Percentiles rank a stretch among this genome's conserved stretches.
Evolutionary conservation across 2,888 invertebrate species (phyloP).

Genomic region (Leptothorax acervorum): DNA sequence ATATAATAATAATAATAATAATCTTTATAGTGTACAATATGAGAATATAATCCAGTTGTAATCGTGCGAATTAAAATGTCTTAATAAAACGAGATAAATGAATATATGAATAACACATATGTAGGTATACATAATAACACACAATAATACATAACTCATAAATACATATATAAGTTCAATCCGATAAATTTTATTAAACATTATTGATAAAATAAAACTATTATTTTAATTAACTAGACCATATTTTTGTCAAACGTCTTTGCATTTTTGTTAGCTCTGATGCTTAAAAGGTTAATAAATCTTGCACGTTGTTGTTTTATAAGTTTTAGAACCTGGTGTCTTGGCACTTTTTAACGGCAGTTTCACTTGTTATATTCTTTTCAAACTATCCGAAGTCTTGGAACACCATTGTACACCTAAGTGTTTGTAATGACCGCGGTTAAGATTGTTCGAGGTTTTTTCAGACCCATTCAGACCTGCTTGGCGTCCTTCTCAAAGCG

Average conservation of each 20-base stretch:
- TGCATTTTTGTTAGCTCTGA: background rate
- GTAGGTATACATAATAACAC: background rate
- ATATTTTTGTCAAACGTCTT: slow-evolving; percentile 1
- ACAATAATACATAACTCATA: background rate
- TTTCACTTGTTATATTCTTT: slow-evolving; percentile 42
- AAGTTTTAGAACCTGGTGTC: slow-evolving; percentile 6
- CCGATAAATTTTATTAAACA: background rate
- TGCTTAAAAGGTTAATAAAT: slow-evolving; percentile 29
- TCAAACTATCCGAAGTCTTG: slow-evolving; percentile 32
- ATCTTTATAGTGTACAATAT: background rate
- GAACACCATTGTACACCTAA: slow-evolving; percentile 38
- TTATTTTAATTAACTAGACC: background rate
- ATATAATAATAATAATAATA: no score
- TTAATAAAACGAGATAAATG: background rate
- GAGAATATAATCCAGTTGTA: background rate
- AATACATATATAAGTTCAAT: background rate
- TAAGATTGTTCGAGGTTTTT: slow-evolving; percentile 41
- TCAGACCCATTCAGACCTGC: slow-evolving; percentile 1
- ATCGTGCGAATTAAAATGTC: background rate
- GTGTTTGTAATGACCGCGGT: slow-evolving; percentile 44
- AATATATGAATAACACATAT: background rate
- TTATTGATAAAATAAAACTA: background rate
- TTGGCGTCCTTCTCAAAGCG: slow-evolving; percentile 21
- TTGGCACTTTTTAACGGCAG: slow-evolving; percentile 40
- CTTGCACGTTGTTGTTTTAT: slow-evolving; percentile 10